Conservation (phyloP, 2,888 invertebrate species). For the Leptopilina drosophilae region DNA sequence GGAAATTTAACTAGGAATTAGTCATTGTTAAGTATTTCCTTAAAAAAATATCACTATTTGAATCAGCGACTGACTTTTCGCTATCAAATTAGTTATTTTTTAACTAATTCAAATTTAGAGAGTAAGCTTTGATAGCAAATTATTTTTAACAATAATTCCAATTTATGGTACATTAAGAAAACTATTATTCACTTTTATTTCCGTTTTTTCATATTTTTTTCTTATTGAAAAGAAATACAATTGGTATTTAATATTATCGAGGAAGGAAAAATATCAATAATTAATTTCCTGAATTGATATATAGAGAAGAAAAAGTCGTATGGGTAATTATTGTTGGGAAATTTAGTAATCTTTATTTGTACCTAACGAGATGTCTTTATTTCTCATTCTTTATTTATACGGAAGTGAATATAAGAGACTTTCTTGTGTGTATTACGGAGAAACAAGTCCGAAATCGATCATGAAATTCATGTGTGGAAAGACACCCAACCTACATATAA, state of each 20-base stretch:
- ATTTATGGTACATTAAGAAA: too few relatives aligned
- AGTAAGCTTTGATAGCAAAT: too few relatives aligned
- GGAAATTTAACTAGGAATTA: too few relatives aligned
- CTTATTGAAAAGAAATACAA: too few relatives aligned
- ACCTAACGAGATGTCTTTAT: slow-evolving; percentile 38
- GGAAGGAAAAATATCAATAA: slow-evolving; percentile 4
- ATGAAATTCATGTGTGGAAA: slow-evolving; percentile 10
- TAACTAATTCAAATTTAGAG: too few relatives aligned
- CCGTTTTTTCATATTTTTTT: too few relatives aligned
- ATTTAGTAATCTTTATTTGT: slow-evolving; percentile 24
- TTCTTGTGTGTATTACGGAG: slow-evolving; percentile 8
- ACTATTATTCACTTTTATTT: too few relatives aligned
- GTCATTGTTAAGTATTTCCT: too few relatives aligned
- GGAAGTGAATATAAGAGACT: slow-evolving; percentile 23
- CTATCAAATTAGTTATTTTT: too few relatives aligned
- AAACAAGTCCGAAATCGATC: slow-evolving; percentile 39
- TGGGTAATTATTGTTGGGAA: background rate
- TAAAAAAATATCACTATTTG: too few relatives aligned
- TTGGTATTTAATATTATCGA: background rate
- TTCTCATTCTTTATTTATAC: background rate
- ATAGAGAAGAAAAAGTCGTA: slow-evolving; percentile 9
- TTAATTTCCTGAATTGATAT: slow-evolving; percentile 7
- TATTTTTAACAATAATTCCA: too few relatives aligned
- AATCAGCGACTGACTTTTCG: too few relatives aligned
- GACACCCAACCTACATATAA: slow-evolving; percentile 21